Base-by-base conservation (phyloP, 1,140 invertebrate genomes). In the Carcinoscorpius rotundicauda region DNA sequence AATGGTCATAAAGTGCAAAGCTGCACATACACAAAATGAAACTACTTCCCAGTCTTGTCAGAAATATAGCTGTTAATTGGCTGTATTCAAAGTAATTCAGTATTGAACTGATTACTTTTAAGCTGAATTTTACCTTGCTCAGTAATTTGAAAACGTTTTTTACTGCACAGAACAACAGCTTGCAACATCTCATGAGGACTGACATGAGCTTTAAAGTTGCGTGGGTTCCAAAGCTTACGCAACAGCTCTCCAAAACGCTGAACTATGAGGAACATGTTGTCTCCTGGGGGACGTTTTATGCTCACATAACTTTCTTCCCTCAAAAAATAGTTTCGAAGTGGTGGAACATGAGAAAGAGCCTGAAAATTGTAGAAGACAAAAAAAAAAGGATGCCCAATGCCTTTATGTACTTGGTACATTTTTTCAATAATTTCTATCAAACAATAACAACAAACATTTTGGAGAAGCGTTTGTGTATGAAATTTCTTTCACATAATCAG, bases 141-240 rank as follows among this genome's bases (percentile, higher is more conserved):
- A 3, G 94, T 99, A 75, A 99, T 97, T 76, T 99, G 96, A 76
- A 98, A 99, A 71, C 86, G 85, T 75, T 99, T 99, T 76, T 94
- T 92, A 72, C 93, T 97, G 87, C 94, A 98, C 5, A 98, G 78
- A 2, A 99, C 97, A 51, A 99, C 95, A 52, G 97, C 93, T 79
- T 99, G 97, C 9, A 99, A 79, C 97, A 99, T 99, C 82, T 99
- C 97, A 78, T 99, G 97, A 0, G 97, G 97, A 62, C 94, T 98
- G 3, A 99, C 97, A 75, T 99, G 97, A 4, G 96, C 91, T 80
- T 99, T 99, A 75, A 99, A 99, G 75, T 98, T 98, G 64, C 93
- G 80, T 0, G 96, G 95, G 79, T 99, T 99, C 97, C 97, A 99
- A 69, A 99, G 80, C 78, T 99, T 99, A 4, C 97, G 78, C 77